Evolutionary conservation across 2,797 vertebrate species (phyloP).

Genomic region (Dendrocincla tyrannina): DNA sequence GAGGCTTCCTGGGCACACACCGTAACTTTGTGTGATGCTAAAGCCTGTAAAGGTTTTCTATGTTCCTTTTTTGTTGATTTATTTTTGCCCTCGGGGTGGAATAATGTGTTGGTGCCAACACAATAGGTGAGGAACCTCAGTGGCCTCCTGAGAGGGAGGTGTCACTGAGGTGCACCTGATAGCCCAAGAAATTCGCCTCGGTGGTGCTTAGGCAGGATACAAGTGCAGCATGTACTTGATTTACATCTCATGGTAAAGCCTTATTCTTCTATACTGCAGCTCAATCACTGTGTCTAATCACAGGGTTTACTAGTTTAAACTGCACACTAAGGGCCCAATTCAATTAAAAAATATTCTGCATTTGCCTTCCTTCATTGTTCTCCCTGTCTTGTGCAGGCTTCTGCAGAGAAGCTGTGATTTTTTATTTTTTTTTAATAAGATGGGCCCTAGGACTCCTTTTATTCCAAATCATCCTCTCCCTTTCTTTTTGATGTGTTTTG

Average conservation of each 20-base stretch:
- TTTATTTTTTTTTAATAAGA: background rate
- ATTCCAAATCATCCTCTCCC: background rate
- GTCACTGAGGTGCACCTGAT: background rate
- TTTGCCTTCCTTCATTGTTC: background rate
- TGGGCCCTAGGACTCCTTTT: background rate
- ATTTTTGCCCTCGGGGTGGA: background rate
- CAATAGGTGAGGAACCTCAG: background rate
- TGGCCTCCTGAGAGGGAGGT: background rate
- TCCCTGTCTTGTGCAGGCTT: background rate
- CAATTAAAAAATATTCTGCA: slow-evolving; percentile 52
- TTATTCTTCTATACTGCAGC: background rate
- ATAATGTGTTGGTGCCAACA: background rate
- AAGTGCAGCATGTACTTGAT: background rate
- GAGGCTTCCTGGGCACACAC: background rate
- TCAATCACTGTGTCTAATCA: slow-evolving; percentile 50
- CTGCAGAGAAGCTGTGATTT: background rate
- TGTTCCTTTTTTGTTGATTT: background rate
- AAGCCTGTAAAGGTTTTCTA: background rate
- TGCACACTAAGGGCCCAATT: slow-evolving; percentile 44
- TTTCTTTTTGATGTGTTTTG: background rate
- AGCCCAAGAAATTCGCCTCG: background rate
- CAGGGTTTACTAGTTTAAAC: slow-evolving; percentile 31
- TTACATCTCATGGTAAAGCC: background rate
- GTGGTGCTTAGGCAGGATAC: background rate
- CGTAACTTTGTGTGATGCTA: background rate